These are phyloP conservation scores for Pampusana beccarii DNA, from an alignment of 2,113 vertebrate genomes.

Conservation along the genomic window DNA sequence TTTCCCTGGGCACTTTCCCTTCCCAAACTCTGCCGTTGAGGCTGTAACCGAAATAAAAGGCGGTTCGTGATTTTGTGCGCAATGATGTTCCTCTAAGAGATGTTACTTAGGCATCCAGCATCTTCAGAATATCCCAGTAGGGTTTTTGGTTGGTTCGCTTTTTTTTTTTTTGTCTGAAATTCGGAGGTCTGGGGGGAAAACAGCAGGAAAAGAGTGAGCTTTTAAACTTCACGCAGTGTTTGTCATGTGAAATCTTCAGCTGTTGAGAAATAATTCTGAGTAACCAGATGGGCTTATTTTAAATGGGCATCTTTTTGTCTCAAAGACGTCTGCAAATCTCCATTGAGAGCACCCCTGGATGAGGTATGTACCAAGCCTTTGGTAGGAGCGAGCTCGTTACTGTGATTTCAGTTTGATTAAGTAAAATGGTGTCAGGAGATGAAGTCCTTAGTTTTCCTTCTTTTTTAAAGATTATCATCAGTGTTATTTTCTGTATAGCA, in stretches of 20 bases:
- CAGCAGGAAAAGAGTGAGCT: background rate
- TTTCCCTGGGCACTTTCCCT: background rate
- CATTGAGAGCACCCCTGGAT: slow-evolving; percentile 60
- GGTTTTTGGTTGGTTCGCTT: background rate
- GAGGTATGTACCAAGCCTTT: slow-evolving; percentile 73
- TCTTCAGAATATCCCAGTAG: background rate
- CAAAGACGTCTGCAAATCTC: slow-evolving; percentile 67
- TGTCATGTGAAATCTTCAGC: slow-evolving; percentile 50
- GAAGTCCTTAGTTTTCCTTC: slow-evolving; percentile 30
- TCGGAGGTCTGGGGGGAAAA: background rate
- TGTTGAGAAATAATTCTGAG: slow-evolving; percentile 35
- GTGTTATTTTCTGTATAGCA: slow-evolving; percentile 1
- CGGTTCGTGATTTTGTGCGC: background rate
- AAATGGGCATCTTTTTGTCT: slow-evolving; percentile 72
- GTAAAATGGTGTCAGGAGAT: slow-evolving; percentile 60
- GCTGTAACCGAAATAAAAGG: slow-evolving; percentile 49
- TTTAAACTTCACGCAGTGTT: slow-evolving; percentile 33
- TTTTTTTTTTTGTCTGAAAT: slow-evolving; percentile 26
- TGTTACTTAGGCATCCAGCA: background rate
- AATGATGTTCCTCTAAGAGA: background rate
- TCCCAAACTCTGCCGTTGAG: slow-evolving; percentile 34
- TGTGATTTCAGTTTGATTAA: slow-evolving; percentile 43
- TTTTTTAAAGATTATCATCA: slow-evolving; percentile 49
- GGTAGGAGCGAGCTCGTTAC: slow-evolving; percentile 32
- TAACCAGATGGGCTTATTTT: slow-evolving; percentile 60